phyloP scores from a whole-genome alignment of 2,888 invertebrate genomes.

The Norana najaformis region DNA sequence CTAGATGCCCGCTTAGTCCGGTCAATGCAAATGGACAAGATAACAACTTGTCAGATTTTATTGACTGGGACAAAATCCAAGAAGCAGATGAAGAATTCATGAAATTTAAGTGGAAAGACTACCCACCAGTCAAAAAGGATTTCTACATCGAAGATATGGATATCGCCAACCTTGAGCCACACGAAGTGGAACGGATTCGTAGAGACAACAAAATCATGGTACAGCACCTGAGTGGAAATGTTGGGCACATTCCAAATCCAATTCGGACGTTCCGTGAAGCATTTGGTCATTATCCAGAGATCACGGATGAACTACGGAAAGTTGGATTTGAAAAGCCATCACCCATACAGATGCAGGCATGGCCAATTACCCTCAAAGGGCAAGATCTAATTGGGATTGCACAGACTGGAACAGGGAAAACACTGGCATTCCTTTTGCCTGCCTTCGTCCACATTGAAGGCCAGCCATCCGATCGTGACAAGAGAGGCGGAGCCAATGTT shows the following conservation, averaged over 20 bases:
- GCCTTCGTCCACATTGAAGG: slow-evolving; percentile 89
- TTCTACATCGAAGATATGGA: slow-evolving; percentile 80
- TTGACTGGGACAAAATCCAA: slow-evolving; percentile 60
- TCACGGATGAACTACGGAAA: slow-evolving; percentile 78
- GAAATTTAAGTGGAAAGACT: slow-evolving; percentile 65
- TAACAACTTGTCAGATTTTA: slow-evolving; percentile 45
- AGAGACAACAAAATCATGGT: slow-evolving; percentile 70
- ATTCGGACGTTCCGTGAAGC: slow-evolving; percentile 81
- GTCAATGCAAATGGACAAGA: not conserved
- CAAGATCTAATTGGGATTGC: slow-evolving; percentile 62
- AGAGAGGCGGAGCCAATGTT: slow-evolving; percentile 81
- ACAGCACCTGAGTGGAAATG: slow-evolving; percentile 49
- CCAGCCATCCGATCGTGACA: slow-evolving; percentile 73
- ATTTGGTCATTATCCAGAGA: slow-evolving; percentile 79
- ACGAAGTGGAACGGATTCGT: slow-evolving; percentile 45
- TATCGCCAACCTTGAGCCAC: slow-evolving; percentile 69
- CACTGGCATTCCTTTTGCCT: slow-evolving; percentile 76
- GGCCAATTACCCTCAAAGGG: slow-evolving; percentile 69
- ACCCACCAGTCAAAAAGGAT: slow-evolving; percentile 75
- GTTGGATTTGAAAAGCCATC: slow-evolving; percentile 77
- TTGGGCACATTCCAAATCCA: slow-evolving; percentile 72
- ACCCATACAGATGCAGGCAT: slow-evolving; percentile 91
- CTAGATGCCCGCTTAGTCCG: not conserved
- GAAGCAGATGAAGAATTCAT: slow-evolving; percentile 62
- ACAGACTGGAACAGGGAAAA: slow-evolving; percentile 63